phyloP scores from a whole-genome alignment of 1,140 invertebrate species.

The Octopus bimaculoides region DNA sequence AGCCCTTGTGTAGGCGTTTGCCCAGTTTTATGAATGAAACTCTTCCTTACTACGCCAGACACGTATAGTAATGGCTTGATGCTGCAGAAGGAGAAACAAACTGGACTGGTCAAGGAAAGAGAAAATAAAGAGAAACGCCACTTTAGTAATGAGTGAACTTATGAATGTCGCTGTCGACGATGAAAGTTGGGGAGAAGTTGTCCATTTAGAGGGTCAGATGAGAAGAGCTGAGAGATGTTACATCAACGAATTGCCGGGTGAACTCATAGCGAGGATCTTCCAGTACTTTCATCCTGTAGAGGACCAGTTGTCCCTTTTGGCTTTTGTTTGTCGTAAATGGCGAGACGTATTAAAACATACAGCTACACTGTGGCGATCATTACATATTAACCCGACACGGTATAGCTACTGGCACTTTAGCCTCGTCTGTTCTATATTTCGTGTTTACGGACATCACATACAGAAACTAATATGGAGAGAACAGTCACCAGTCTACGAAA shows the following conservation, averaged over 20 bases:
- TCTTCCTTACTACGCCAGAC: background rate
- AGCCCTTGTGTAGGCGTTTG: background rate
- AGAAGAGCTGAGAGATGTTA: background rate
- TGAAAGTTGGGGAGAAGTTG: background rate
- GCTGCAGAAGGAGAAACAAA: background rate
- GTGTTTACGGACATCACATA: slow-evolving; percentile 43
- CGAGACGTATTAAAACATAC: slow-evolving; percentile 33
- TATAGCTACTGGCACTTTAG: slow-evolving; percentile 41
- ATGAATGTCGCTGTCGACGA: background rate
- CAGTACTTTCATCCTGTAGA: slow-evolving; percentile 40
- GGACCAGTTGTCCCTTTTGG: slow-evolving; percentile 38
- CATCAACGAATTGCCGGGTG: slow-evolving; percentile 42
- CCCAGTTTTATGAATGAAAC: slow-evolving; percentile 3
- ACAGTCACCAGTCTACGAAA: slow-evolving; percentile 45
- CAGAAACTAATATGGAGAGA: slow-evolving; percentile 45
- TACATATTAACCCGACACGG: slow-evolving; percentile 38
- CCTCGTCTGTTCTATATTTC: slow-evolving; percentile 40
- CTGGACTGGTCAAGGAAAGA: background rate
- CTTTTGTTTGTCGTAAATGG: slow-evolving; percentile 46
- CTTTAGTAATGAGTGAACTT: background rate
- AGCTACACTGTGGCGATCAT: slow-evolving; percentile 39
- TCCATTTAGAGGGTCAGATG: background rate
- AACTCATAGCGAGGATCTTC: slow-evolving; percentile 42
- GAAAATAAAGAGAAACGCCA: background rate
- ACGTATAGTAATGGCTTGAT: background rate